phyloP scores from a whole-genome alignment of 2,113 vertebrate species.

The Procapra przewalskii region DNA sequence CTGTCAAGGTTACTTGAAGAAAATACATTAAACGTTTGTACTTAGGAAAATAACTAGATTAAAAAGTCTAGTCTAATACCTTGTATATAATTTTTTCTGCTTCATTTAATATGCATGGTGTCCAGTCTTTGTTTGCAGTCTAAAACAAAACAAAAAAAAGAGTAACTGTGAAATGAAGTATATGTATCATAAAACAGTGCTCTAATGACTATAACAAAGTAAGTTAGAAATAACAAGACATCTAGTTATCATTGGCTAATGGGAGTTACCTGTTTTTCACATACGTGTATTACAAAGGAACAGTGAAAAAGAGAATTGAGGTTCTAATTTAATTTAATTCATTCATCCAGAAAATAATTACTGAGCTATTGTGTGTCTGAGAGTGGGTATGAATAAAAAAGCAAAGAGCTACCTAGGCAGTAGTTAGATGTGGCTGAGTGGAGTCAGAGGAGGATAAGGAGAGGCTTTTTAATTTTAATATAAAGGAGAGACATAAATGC shows the following conservation, averaged over 20 bases:
- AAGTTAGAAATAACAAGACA: conserved; percentile 3
- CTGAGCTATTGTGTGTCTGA: background rate
- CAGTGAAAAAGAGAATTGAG: background rate
- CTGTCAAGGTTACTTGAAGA: background rate
- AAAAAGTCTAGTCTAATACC: conserved; percentile 79
- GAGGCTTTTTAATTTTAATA: background rate
- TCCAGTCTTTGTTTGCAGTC: conserved; percentile 96
- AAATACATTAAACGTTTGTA: background rate
- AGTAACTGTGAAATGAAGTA: background rate
- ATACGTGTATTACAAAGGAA: background rate
- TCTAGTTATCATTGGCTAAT: background rate
- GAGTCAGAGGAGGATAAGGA: background rate
- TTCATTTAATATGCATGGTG: conserved; percentile 92
- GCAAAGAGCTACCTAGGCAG: background rate
- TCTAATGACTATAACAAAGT: background rate
- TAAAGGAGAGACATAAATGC: background rate
- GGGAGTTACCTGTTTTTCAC: background rate
- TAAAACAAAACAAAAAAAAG: conserved; percentile 67
- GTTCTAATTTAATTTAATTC: background rate
- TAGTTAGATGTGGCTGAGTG: background rate
- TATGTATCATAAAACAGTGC: background rate
- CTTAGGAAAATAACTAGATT: background rate
- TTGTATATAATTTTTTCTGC: conserved; percentile 95
- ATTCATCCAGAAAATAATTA: conserved; percentile 11
- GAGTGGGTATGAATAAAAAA: background rate